These are phyloP conservation scores for Phaenicophaeus curvirostris DNA, from an alignment of 2,797 vertebrate genomes.

Conservation along the genomic window DNA sequence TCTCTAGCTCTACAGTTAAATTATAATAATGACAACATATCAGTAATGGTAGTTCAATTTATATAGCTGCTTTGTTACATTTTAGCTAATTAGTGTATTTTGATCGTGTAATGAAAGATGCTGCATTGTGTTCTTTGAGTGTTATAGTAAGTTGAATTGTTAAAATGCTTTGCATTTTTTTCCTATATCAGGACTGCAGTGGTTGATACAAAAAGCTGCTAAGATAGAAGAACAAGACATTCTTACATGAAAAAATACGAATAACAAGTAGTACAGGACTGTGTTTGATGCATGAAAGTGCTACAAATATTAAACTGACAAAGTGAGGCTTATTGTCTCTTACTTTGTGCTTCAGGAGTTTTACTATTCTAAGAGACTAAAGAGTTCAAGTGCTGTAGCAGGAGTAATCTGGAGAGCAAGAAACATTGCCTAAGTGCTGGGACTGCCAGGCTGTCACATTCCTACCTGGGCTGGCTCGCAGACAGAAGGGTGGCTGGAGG, in stretches of 20 bases:
- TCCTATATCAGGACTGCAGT: neutral
- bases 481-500: neutral
- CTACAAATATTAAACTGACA: conserved; percentile 52
- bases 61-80: neutral
- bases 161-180: conserved; percentile 54
- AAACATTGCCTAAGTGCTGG: neutral
- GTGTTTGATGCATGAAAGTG: conserved; percentile 24
- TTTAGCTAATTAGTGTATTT: neutral
- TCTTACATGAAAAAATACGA: neutral
- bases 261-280: neutral
- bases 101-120: neutral
- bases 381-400: conserved; percentile 36
- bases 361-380: conserved; percentile 20
- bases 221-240: conserved; percentile 20
- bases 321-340: conserved; percentile 40
- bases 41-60: neutral
- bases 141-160: neutral
- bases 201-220: neutral
- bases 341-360: conserved; percentile 1
- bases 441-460: conserved; percentile 54
- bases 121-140: neutral
- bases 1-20: neutral
- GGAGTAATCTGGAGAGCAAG: conserved; percentile 55
- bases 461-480: conserved; percentile 51
- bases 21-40: neutral